Evolutionary conservation across 2,113 vertebrate species (phyloP).

Genomic region (Morone chrysops): DNA sequence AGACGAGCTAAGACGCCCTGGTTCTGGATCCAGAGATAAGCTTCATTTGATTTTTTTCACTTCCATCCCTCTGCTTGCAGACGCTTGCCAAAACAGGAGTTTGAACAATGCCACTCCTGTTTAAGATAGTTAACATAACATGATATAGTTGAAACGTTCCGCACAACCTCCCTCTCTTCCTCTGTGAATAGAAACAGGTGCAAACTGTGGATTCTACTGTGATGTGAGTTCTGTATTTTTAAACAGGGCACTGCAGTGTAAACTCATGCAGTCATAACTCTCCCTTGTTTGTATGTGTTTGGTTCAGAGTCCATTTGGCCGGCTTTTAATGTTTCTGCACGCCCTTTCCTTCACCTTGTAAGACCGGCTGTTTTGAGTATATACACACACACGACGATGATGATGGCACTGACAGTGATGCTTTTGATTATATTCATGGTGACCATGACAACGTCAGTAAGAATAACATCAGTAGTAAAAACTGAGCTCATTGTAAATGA

Average conservation of each 20-base stretch:
- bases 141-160: slow-evolving; percentile 3
- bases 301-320: slow-evolving; percentile 58
- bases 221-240: slow-evolving; percentile 39
- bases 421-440: background rate
- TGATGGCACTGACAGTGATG: background rate
- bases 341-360: slow-evolving; percentile 38
- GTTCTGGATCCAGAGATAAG: slow-evolving; percentile 27
- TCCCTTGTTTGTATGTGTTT: slow-evolving; percentile 62
- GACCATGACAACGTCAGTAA: background rate
- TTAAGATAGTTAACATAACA: slow-evolving; percentile 11
- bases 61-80: slow-evolving; percentile 3
- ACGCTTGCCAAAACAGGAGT: slow-evolving; percentile 17
- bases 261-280: slow-evolving; percentile 60
- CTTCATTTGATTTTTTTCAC: slow-evolving; percentile 36
- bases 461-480: slow-evolving; percentile 1
- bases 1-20: slow-evolving; percentile 15
- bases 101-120: slow-evolving; percentile 38
- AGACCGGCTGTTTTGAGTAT: background rate
- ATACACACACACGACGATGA: background rate
- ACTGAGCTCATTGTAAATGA: background rate
- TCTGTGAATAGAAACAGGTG: slow-evolving; percentile 51
- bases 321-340: slow-evolving; percentile 34
- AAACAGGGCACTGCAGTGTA: slow-evolving; percentile 58
- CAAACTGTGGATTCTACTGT: background rate
- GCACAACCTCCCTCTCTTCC: background rate